These are phyloP conservation scores for Orussus abietinus DNA, from an alignment of 1,140 invertebrate genomes.

Conservation along the genomic window DNA sequence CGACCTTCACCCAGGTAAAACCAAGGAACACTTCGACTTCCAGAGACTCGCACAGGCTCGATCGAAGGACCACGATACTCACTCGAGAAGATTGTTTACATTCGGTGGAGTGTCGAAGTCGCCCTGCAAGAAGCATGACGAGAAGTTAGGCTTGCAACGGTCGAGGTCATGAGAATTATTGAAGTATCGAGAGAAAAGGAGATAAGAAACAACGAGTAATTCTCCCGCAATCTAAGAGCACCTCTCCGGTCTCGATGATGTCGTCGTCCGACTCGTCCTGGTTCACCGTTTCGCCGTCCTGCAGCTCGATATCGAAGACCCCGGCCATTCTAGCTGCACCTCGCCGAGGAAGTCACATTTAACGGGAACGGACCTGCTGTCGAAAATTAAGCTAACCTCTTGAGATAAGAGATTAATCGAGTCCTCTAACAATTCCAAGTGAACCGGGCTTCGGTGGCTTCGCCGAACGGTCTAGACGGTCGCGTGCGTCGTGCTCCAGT, in stretches of 20 bases:
- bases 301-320: conserved; percentile 87
- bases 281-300: conserved; percentile 63
- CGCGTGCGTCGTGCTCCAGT: no score
- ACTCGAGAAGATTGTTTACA: conserved; percentile 73
- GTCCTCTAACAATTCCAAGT: no score
- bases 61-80: conserved; percentile 53
- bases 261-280: conserved; percentile 79
- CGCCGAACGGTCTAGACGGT: no score
- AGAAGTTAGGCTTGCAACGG: no score
- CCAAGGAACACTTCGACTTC: no score
- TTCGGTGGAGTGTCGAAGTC: conserved; percentile 74
- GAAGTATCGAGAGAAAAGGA: background rate
- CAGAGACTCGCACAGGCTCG: no score
- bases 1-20: no score
- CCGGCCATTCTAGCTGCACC: conserved; percentile 63
- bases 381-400: no score
- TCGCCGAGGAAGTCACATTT: conserved; percentile 31
- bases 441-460: no score
- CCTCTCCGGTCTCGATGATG: conserved; percentile 78
- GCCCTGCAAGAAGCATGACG: conserved; percentile 57
- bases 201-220: conserved; percentile 12
- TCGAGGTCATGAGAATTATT: no score
- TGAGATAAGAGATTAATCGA: no score
- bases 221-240: conserved; percentile 50
- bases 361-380: conserved; percentile 15